Evolutionary conservation across 2,113 vertebrate genomes (phyloP).

Genomic region (Gymnarchus niloticus): DNA sequence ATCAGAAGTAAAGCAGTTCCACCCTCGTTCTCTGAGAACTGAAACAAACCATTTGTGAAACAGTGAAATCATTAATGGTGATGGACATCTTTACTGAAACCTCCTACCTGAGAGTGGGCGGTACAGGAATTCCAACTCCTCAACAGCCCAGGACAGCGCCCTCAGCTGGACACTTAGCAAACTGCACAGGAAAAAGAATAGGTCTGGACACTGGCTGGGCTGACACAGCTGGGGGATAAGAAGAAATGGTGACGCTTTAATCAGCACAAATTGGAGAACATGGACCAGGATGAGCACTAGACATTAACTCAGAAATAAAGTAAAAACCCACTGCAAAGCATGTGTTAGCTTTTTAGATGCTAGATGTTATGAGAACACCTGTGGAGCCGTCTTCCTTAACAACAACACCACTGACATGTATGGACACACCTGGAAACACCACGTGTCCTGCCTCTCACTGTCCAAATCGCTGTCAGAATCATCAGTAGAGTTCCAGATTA

Average conservation of each 20-base stretch:
- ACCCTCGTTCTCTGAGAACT: background rate
- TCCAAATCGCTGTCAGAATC: conserved; percentile 74
- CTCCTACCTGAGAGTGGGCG: conserved; percentile 39
- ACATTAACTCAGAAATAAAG: too few species aligned
- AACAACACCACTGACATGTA: background rate
- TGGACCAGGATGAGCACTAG: background rate
- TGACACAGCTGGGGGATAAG: conserved; percentile 65
- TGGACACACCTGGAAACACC: conserved; percentile 72
- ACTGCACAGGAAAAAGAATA: conserved; percentile 80
- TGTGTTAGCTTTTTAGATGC: too few species aligned
- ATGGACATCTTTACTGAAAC: background rate
- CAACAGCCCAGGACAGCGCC: conserved; percentile 57
- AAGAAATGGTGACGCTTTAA: background rate
- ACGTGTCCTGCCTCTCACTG: conserved; percentile 49
- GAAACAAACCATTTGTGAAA: background rate
- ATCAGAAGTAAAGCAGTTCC: background rate
- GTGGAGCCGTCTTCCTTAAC: too few species aligned
- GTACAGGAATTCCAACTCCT: conserved; percentile 52
- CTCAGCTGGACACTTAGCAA: conserved; percentile 73
- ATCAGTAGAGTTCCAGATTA: conserved; percentile 58
- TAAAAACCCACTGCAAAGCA: too few species aligned
- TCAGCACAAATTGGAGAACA: background rate
- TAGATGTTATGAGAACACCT: too few species aligned
- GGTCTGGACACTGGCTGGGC: conserved; percentile 63
- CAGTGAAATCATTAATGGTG: background rate